Conservation (phyloP, 2,888 invertebrate species). For the Oscheius sp. region DNA sequence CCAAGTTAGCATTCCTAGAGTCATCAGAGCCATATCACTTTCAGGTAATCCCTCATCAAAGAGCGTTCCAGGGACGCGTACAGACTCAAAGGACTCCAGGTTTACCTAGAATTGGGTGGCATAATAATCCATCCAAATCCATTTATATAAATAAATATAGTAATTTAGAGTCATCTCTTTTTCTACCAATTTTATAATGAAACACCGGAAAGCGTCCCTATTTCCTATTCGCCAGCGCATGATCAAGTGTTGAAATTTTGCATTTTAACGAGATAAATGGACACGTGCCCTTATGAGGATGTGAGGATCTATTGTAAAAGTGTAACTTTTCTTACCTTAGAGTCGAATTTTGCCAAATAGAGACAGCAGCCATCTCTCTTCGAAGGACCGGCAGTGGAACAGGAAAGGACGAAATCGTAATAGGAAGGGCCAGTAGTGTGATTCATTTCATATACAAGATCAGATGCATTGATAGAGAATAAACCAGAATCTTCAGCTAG, state of each 20-base stretch:
- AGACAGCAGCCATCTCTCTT: slow-evolving; percentile 36
- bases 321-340: slow-evolving; percentile 24
- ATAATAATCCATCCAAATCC: not conserved
- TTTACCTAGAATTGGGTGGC: slow-evolving; percentile 49
- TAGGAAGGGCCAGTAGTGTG: slow-evolving; percentile 55
- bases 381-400: slow-evolving; percentile 41
- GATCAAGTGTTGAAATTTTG: slow-evolving; percentile 2
- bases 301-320: not conserved
- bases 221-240: not conserved
- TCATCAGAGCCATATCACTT: slow-evolving; percentile 61
- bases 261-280: not conserved
- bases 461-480: slow-evolving; percentile 61
- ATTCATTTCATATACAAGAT: slow-evolving; percentile 64
- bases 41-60: slow-evolving; percentile 57
- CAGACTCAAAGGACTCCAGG: slow-evolving; percentile 62
- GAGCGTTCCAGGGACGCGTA: slow-evolving; percentile 36
- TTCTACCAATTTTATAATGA: too few relatives aligned
- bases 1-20: slow-evolving; percentile 63
- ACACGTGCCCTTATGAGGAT: not conserved
- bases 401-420: slow-evolving; percentile 66
- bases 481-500: slow-evolving; percentile 64
- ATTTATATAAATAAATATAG: not conserved
- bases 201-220: too few relatives aligned
- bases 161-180: too few relatives aligned
- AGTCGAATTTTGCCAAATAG: slow-evolving; percentile 64